Evolutionary conservation across 2,797 vertebrate species (phyloP).

Genomic region (Cyprinodon diabolis): DNA sequence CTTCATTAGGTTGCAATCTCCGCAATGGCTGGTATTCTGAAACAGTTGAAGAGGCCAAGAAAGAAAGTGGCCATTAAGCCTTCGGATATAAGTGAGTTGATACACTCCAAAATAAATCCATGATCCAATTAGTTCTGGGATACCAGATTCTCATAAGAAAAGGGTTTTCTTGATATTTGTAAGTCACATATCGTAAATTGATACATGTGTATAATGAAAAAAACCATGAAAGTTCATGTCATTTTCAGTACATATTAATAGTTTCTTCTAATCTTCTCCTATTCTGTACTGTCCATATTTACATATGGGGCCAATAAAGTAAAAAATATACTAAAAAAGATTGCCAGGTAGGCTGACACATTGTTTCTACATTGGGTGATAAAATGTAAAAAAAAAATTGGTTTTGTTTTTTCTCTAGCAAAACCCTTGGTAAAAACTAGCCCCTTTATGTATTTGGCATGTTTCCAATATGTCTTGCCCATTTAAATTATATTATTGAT

Average conservation of each 20-base stretch:
- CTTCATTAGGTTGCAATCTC: slow-evolving; percentile 89
- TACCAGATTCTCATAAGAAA: not conserved
- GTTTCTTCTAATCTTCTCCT: not conserved
- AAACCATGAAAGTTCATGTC: too few species aligned
- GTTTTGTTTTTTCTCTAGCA: too few species aligned
- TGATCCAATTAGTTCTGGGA: not conserved
- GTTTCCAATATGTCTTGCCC: too few species aligned
- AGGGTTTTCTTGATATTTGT: not conserved
- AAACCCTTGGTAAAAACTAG: too few species aligned
- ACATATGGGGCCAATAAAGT: not conserved
- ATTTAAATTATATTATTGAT: too few species aligned
- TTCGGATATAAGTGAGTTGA: slow-evolving; percentile 88
- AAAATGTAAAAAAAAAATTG: too few species aligned
- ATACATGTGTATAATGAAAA: not conserved
- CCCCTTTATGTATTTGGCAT: too few species aligned
- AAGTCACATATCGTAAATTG: not conserved
- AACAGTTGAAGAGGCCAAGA: slow-evolving; percentile 90
- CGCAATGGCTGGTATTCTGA: slow-evolving; percentile 91
- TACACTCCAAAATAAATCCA: not conserved
- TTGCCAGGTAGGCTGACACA: too few species aligned
- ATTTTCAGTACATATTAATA: not conserved
- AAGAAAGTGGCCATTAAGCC: slow-evolving; percentile 89
- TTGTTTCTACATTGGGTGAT: not conserved
- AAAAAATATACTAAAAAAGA: not conserved
- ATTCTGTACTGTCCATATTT: not conserved